A percentile compares a stretch with the other conserved stretches of the same genome.
Evolutionary conservation across 1,140 invertebrate genomes (phyloP).

Genomic region (Aphidius gifuensis): DNA sequence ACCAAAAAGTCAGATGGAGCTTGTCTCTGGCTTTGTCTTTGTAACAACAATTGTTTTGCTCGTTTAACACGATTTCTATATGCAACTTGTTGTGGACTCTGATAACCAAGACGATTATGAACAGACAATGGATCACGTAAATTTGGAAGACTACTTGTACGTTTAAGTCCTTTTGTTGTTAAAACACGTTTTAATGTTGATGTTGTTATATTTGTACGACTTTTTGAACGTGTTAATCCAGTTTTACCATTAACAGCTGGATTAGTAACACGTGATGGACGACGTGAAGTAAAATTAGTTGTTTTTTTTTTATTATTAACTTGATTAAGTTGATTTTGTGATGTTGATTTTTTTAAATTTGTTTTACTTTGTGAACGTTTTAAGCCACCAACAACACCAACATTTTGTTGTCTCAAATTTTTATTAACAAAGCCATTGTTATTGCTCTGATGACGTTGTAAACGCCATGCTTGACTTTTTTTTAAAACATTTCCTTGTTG

Average conservation of each 20-base stretch:
- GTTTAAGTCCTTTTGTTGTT: constrained; percentile 38
- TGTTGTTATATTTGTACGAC: constrained; percentile 39
- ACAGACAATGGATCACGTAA: constrained; percentile 49
- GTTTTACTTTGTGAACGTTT: constrained; percentile 38
- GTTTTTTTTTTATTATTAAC: constrained; percentile 24
- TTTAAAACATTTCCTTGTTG: constrained; percentile 17
- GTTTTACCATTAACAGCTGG: constrained; percentile 25
- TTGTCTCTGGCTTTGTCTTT: constrained; percentile 43
- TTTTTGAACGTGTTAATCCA: constrained; percentile 39
- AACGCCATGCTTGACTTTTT: constrained; percentile 24
- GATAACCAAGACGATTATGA: constrained; percentile 50
- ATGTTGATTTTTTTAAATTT: constrained; percentile 33
- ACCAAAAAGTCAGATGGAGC: constrained; percentile 44
- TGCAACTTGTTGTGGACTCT: constrained; percentile 49
- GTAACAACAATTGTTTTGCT: constrained; percentile 45
- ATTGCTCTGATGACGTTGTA: constrained; percentile 19
- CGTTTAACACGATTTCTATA: constrained; percentile 50
- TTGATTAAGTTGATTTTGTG: constrained; percentile 35
- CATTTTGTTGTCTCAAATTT: constrained; percentile 37
- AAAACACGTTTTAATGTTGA: constrained; percentile 33
- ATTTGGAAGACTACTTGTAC: constrained; percentile 46
- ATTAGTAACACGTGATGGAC: constrained; percentile 2
- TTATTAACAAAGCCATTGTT: constrained; percentile 43
- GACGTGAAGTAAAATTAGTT: constrained; percentile 26
- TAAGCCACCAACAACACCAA: constrained; percentile 17